Base-by-base conservation (phyloP, 30 jellyfish, hydroid and myxozoan species). In the Phacellophora camtschatica region DNA sequence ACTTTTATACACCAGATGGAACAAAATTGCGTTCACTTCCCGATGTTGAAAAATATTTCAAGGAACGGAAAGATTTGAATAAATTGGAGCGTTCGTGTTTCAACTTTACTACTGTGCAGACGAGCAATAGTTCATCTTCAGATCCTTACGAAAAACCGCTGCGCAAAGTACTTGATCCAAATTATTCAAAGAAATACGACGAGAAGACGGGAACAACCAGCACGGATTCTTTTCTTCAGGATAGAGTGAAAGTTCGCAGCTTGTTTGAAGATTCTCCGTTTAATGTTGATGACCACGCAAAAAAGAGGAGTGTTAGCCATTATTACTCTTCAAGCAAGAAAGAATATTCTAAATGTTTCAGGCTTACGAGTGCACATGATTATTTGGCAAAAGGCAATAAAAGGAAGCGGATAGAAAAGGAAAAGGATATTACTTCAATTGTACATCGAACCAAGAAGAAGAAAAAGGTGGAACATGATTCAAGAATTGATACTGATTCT, bases 1-100 rank as follows among this genome's bases (percentile, higher is more conserved):
- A 80, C 39, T 80, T 64, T 70, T 80, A 80, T 51, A 37, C 91
- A 15, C 70, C 81, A 0, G 91, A 80, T 80, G 91, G 91, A n/a
- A 58, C 70, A 41, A 80, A 80, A 34, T 34, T 80, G 25, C 66
- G 91, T 29, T 80, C 91, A 15, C 54, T 18, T 28, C 84, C 84
- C 12, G 91, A 80, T 2, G 55, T 80, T 19, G 68, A 64, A 43
- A 80, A 46, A 58, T 80, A 80, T 12, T 65, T 80, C 23, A 58
- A 80, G 29, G 82, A 36, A 41, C 34, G 20, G 24, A 39, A 46
- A 20, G 30, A 35, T 53, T 23, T 33, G 36, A 58, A 80, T 27
- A 30, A 74, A 1, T 13, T 70, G 10, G 84, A 31, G 9, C 66
- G 84, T 24, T 65, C 76, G 5, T 48, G 77, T 19, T 80, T 80